phyloP scores from a whole-genome alignment of 1,140 invertebrate species.

The Drosophila oshimai region DNA sequence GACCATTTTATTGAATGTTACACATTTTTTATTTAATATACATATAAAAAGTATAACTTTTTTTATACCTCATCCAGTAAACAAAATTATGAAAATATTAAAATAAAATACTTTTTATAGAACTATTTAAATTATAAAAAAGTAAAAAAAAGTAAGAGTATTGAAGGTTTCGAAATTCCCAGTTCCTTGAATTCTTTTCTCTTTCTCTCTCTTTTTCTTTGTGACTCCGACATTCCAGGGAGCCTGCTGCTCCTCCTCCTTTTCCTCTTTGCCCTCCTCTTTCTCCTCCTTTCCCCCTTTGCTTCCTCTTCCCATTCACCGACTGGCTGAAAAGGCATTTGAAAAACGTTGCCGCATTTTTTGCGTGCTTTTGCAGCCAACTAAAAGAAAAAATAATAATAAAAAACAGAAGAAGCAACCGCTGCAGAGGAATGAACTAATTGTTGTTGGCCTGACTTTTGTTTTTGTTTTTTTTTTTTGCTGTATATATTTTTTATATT shows the following conservation, averaged over 20 bases:
- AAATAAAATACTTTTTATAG: no score
- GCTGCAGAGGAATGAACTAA: constrained; percentile 43
- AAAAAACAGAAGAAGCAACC: not conserved
- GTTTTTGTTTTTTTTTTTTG: constrained; percentile 22
- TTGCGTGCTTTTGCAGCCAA: constrained; percentile 50
- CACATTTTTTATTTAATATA: not conserved
- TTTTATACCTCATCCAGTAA: no score
- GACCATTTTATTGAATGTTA: no score
- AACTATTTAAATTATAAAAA: not conserved
- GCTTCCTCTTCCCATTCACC: not conserved
- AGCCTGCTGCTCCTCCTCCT: not conserved
- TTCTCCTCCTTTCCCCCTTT: not conserved
- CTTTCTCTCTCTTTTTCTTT: not conserved
- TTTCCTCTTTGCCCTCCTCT: no score
- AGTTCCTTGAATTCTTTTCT: not conserved
- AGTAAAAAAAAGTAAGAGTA: not conserved
- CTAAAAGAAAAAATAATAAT: constrained; percentile 1
- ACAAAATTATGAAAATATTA: no score
- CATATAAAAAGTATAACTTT: not conserved
- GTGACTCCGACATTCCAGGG: constrained; percentile 9
- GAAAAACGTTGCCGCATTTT: constrained; percentile 78
- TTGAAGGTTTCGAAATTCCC: no score
- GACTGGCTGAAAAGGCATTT: constrained; percentile 52
- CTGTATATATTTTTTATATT: not conserved
- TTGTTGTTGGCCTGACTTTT: no score